phyloP scores from a whole-genome alignment of 2,113 vertebrate genomes.

The Barbus barbus region DNA sequence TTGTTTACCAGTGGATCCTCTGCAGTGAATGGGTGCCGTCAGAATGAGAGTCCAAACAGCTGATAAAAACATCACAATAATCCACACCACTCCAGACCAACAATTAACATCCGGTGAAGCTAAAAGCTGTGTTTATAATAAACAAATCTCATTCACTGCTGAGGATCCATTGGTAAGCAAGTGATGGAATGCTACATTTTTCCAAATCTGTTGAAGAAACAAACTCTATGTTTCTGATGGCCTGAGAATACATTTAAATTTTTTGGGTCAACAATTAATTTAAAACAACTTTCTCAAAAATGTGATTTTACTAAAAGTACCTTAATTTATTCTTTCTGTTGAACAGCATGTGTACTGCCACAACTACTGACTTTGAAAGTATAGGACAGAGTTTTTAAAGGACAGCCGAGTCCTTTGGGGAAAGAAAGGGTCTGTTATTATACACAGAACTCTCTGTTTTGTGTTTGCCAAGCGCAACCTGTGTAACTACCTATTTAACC shows the following conservation, averaged over 20 bases:
- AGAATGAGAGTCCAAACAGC: not conserved
- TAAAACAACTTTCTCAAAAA: not conserved
- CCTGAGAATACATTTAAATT: not conserved
- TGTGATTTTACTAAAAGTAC: not conserved
- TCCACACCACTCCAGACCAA: not conserved
- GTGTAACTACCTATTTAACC: constrained; percentile 54
- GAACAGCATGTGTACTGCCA: not conserved
- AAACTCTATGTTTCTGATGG: not conserved
- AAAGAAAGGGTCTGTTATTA: constrained; percentile 21
- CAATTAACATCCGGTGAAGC: too few species aligned
- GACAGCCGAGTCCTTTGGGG: constrained; percentile 33
- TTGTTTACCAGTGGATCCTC: not conserved
- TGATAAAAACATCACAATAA: not conserved
- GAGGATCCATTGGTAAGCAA: not conserved
- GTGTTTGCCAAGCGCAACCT: constrained; percentile 49
- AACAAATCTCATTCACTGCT: too few species aligned
- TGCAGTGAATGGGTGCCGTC: not conserved
- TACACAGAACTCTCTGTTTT: constrained; percentile 35
- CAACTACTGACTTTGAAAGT: not conserved
- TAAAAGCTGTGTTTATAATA: too few species aligned
- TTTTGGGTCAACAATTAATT: not conserved
- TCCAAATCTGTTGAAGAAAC: not conserved
- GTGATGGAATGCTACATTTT: not conserved
- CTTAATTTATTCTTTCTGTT: not conserved
- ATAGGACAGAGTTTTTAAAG: constrained; percentile 43